Evolutionary conservation across 2,113 vertebrate genomes (phyloP).

Genomic region (Dipodomys merriami): DNA sequence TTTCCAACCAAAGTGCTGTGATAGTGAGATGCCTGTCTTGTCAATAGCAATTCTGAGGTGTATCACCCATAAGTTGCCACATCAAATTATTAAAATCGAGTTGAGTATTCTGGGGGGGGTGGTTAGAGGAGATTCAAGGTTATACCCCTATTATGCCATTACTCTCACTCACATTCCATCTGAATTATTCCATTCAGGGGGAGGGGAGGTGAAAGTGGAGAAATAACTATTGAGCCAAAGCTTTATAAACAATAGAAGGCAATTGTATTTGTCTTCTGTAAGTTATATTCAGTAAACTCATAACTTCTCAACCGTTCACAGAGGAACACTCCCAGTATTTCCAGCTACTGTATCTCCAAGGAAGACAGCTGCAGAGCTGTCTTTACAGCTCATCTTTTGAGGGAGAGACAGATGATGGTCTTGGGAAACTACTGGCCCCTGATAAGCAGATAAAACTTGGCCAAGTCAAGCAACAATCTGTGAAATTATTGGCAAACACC

Average conservation of each 20-base stretch:
- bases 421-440: neutral
- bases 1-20: neutral
- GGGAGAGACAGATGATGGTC: fast-evolving
- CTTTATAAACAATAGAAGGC: neutral
- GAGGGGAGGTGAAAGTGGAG: neutral
- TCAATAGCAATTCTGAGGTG: neutral
- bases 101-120: neutral
- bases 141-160: neutral
- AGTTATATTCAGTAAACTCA: neutral
- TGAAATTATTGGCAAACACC: neutral
- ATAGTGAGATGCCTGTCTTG: neutral
- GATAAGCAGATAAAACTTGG: neutral
- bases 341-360: neutral
- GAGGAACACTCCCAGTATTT: neutral
- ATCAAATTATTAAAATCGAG: neutral
- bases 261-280: neutral
- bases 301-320: neutral
- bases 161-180: neutral
- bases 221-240: neutral
- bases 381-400: neutral
- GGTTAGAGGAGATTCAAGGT: neutral
- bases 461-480: too few relatives aligned
- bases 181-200: neutral
- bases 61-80: neutral
- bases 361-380: neutral